Evolutionary conservation across 1,140 invertebrate genomes (phyloP).

Genomic region (Centruroides sculpturatus): DNA sequence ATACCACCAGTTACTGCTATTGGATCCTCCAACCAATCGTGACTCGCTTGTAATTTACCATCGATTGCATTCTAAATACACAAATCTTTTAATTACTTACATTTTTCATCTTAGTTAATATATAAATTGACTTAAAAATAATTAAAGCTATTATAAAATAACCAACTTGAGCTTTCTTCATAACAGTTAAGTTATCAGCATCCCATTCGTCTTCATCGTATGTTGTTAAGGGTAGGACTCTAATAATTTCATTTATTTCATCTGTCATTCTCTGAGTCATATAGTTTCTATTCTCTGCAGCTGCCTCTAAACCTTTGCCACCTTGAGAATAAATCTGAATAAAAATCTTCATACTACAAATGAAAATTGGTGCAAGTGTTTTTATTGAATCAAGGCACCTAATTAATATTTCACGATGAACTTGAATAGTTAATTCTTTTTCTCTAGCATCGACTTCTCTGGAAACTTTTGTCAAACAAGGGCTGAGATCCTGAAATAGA

Average conservation of each 20-base stretch:
- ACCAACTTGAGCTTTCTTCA: conserved; percentile 54
- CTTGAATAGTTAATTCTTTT: conserved; percentile 92
- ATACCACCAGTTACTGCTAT: conserved; percentile 69
- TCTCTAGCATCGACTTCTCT: conserved; percentile 84
- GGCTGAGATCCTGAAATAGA: conserved; percentile 36
- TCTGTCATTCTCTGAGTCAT: conserved; percentile 87
- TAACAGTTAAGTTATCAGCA: conserved; percentile 76
- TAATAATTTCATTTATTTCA: conserved; percentile 96
- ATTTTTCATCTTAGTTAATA: no score
- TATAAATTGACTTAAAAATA: no score
- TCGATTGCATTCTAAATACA: conserved; percentile 62
- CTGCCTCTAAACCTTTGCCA: conserved; percentile 83
- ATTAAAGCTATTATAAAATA: background rate
- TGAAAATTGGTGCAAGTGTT: conserved; percentile 89
- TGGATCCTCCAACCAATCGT: conserved; percentile 84
- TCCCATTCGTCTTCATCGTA: conserved; percentile 98
- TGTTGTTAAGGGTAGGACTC: conserved; percentile 90
- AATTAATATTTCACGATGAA: conserved; percentile 88
- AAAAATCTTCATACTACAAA: conserved; percentile 98
- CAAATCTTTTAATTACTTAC: background rate
- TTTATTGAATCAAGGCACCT: conserved; percentile 90
- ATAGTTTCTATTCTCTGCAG: conserved; percentile 93
- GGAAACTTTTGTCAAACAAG: conserved; percentile 49
- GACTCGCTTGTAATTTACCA: conserved; percentile 73
- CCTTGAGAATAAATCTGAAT: conserved; percentile 80